Conservation (phyloP, 2,888 invertebrate species). For the Calliphora vomitoria region DNA sequence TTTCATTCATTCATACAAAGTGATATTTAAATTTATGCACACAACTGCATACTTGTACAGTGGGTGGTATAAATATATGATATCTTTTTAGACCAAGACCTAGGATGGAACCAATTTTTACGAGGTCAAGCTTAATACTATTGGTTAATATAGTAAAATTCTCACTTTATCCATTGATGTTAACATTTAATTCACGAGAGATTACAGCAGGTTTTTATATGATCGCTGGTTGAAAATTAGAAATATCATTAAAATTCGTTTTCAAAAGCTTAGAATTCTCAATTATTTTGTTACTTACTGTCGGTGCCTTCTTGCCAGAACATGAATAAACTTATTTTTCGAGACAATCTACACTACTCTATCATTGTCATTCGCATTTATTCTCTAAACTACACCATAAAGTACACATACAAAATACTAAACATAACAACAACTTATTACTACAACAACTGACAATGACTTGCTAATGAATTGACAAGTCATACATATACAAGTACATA, state of each 20-base stretch:
- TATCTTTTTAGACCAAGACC: no score
- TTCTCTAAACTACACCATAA: conserved; percentile 28
- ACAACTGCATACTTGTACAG: conserved; percentile 11
- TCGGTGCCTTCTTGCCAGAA: neutral
- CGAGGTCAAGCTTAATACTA: no score
- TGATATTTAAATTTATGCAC: conserved; percentile 40
- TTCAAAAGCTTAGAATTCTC: no score
- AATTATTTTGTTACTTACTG: neutral
- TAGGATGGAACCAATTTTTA: no score
- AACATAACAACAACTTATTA: conserved; percentile 20
- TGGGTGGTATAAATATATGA: no score
- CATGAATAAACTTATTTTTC: conserved; percentile 49
- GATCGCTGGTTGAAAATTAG: no score
- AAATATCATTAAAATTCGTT: no score
- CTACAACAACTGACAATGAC: conserved; percentile 68
- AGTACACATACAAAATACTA: conserved; percentile 8
- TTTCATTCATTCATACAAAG: conserved; percentile 18
- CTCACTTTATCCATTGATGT: no score
- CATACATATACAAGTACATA: conserved; percentile 29
- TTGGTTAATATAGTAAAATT: no score
- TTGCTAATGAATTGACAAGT: conserved; percentile 72
- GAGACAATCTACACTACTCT: conserved; percentile 51
- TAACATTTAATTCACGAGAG: no score
- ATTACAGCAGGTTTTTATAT: no score
- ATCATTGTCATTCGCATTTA: conserved; percentile 63